Evolutionary conservation across 2,888 invertebrate genomes (phyloP), one percentile per base, ranked within the genome.

Genomic region (Diarsia dahlii): DNA sequence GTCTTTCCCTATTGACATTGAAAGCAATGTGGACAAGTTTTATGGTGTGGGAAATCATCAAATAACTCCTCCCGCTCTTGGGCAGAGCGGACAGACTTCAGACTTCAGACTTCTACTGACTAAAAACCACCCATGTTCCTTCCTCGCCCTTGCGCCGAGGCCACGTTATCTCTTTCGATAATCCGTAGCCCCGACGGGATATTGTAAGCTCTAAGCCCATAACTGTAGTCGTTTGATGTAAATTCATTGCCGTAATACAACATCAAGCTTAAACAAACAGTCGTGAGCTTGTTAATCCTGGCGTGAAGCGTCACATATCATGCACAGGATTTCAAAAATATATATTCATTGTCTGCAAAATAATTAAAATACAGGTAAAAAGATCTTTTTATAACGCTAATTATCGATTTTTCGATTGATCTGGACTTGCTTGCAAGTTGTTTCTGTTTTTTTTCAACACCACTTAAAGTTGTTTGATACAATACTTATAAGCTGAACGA

Each of bases 301-400:
- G 58, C 78, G 56, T 81, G 84, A 84, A 76, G 77, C 78, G 62
- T 71, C 81, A 73, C 45, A 81, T 71, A 78, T 80, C 50, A 67
- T 72, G 66, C 66, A 74, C 12, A 34, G 60, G 71, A 63, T 71
- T 69, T 69, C 45, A 65, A 10, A 73, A 71, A 52, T 18, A 34
- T 71, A 45, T 58, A 71, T 72, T 34, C 18, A 76, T 76, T 70
- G 76, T 71, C 23, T 73, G 34, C 6, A 13, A 50, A 2, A 63
- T 8, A 45, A 48, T n/a, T n/a, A n/a, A 73, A 23, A 71, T 39
- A 52, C 34, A 34, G 20, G 45, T 50, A 75, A 60, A 60, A 18
- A 28, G 3, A 52, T n/a, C 15, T 20, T 60, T 75, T 52, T 46
- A 5, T 52, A 20, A 63, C 34, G 23, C 10, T 48, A 20, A 70